Base-by-base conservation (phyloP, 2,113 vertebrate genomes). In the Xiphorhynchus elegans region DNA sequence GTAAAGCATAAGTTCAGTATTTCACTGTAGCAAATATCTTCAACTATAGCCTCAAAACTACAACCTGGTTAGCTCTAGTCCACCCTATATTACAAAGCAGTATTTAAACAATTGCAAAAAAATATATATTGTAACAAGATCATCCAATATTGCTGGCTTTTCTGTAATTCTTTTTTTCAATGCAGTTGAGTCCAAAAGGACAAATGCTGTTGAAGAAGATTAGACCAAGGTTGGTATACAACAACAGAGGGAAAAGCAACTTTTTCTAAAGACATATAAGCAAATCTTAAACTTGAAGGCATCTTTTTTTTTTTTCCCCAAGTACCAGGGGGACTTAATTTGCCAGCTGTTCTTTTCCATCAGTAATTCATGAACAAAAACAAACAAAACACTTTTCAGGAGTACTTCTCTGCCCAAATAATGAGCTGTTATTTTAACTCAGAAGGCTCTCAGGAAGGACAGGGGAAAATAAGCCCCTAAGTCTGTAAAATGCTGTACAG, bases 261-360 rank as follows among this genome's bases (percentile, higher is more conserved):
- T 62, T 35, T 93, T 93, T 90, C 39, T 84, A 55, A 69, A 66
- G 56, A 72, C 79, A 64, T 50, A 17, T 84, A 68, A 93, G 84
- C 28, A 80, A 52, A 74, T 74, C 56, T 94, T 84, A 63, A 90
- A 76, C 33, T 82, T 82, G 59, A 46, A 46, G 44, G 33, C 24
- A 10, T 52, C 24, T 28, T 73, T 28, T 31, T 44, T 37, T 35
- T 31, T 37, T 7, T 3, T 2, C 1, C 35, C 10, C 2, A 52
- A 31, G 11, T 53, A 67, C 46, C 33, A 77, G 56, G 7, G 33
- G 86, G 75, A 90, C 35, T 90, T 90, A 89, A 72, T 93, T 94
- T 90, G n/a, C 89, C 94, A 97, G 86, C 78, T 93, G 75, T 89
- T 96, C 82, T 49, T 76, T 97, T 96, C 86, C 84, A 90, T 96